phyloP scores from a whole-genome alignment of 2,888 invertebrate species.

The Sphaerophoria rueppellii region DNA sequence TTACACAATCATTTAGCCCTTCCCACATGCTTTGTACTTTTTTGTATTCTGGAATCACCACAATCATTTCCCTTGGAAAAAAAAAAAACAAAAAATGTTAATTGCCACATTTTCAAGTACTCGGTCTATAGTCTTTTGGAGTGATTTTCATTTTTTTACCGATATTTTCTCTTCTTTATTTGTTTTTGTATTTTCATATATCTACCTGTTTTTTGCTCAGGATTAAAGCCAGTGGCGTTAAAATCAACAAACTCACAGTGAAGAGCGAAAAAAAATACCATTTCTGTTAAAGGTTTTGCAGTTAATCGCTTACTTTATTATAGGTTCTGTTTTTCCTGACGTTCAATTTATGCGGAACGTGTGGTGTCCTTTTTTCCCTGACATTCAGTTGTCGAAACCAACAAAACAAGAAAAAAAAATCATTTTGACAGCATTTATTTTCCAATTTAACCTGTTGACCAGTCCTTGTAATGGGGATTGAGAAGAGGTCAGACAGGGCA shows the following conservation, averaged over 20 bases:
- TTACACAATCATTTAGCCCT: background rate
- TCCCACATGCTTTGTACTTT: background rate
- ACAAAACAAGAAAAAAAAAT: constrained; percentile 44
- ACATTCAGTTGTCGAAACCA: constrained; percentile 34
- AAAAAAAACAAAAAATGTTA: constrained; percentile 53
- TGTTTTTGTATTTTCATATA: background rate
- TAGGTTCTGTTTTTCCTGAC: constrained; percentile 18
- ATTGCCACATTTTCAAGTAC: constrained; percentile 46
- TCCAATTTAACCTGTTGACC: constrained; percentile 68
- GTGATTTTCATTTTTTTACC: constrained; percentile 21
- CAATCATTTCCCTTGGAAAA: constrained; percentile 19
- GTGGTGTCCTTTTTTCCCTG: constrained; percentile 27
- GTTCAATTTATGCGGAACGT: constrained; percentile 16
- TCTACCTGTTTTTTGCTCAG: constrained; percentile 21
- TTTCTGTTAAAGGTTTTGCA: constrained; percentile 48
- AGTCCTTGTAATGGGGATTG: constrained; percentile 12
- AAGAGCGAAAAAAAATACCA: constrained; percentile 49
- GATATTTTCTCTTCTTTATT: background rate
- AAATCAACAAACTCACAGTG: constrained; percentile 64
- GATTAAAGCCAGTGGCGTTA: constrained; percentile 53
- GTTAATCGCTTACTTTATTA: constrained; percentile 69
- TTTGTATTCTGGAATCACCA: background rate
- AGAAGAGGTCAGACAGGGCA: constrained; percentile 4
- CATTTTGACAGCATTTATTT: constrained; percentile 63
- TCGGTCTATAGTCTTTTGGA: background rate